Percentiles rank a stretch among this genome's conserved stretches.
Conservation (phyloP, 2,888 invertebrate genomes). For the Luperina testacea region DNA sequence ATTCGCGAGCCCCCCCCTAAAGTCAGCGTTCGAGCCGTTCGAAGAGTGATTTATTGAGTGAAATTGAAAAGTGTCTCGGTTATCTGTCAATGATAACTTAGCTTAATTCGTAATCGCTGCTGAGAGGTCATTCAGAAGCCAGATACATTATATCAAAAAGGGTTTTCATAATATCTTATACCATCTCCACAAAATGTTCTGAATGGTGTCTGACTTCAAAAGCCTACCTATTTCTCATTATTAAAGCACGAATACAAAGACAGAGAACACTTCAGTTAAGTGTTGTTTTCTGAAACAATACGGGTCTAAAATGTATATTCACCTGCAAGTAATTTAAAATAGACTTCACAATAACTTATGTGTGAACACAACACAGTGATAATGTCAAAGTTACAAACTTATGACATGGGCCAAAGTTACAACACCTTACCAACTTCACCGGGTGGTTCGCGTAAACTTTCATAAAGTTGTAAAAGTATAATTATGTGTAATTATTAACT, state of each 20-base stretch:
- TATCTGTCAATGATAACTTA: slow-evolving; percentile 48
- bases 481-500: slow-evolving; percentile 78
- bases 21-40: slow-evolving; percentile 43
- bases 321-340: slow-evolving; percentile 18
- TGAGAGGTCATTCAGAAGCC: neutral
- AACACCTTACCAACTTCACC: slow-evolving; percentile 58
- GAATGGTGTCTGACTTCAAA: neutral
- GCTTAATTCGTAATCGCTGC: slow-evolving; percentile 26
- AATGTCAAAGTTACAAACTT: slow-evolving; percentile 65
- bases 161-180: neutral
- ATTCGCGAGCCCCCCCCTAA: slow-evolving; percentile 38
- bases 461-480: slow-evolving; percentile 74
- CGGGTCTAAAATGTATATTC: slow-evolving; percentile 19
- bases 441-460: slow-evolving; percentile 69
- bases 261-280: slow-evolving; percentile 3
- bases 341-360: slow-evolving; percentile 52
- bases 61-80: slow-evolving; percentile 62
- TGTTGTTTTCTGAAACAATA: slow-evolving; percentile 29
- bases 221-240: neutral
- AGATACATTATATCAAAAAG: neutral
- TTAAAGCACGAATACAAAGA: slow-evolving; percentile 3
- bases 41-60: slow-evolving; percentile 62
- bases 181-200: neutral
- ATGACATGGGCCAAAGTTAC: slow-evolving; percentile 62
- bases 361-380: slow-evolving; percentile 63